phyloP scores from a whole-genome alignment of 2,113 vertebrate species.

The Podarcis muralis region DNA sequence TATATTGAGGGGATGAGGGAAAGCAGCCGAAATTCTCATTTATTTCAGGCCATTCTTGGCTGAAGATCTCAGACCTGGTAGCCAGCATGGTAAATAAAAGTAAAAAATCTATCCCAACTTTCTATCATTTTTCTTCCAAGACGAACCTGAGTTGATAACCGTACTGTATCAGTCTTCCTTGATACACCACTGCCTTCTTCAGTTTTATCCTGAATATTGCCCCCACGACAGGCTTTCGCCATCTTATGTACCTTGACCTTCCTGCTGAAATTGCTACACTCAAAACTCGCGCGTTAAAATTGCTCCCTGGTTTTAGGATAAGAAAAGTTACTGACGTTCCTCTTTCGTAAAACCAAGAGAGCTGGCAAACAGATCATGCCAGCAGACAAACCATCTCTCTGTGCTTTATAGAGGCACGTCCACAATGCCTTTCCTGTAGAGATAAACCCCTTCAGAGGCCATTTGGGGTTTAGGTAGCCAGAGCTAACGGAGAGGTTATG shows the following conservation, averaged over 20 bases:
- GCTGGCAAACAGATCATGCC: neutral
- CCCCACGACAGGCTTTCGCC: neutral
- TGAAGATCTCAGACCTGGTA: neutral
- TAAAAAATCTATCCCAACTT: neutral
- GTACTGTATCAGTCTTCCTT: neutral
- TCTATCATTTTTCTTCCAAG: neutral
- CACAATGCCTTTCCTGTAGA: neutral
- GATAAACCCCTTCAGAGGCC: neutral
- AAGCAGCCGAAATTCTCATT: neutral
- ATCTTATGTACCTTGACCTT: neutral
- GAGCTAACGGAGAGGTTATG: neutral
- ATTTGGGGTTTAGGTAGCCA: neutral
- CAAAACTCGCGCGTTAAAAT: neutral
- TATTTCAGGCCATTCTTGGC: neutral
- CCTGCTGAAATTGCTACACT: too few relatives aligned
- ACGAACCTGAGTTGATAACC: neutral
- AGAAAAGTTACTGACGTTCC: neutral
- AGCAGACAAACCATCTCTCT: neutral
- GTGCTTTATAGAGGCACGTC: neutral
- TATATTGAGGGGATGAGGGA: neutral
- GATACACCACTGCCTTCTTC: neutral
- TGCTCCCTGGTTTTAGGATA: neutral
- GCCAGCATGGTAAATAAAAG: too few relatives aligned
- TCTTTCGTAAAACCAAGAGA: neutral
- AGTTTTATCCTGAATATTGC: neutral